Base-by-base conservation (phyloP, 2,797 vertebrate species). In the Amblyopsis hoosieri region DNA sequence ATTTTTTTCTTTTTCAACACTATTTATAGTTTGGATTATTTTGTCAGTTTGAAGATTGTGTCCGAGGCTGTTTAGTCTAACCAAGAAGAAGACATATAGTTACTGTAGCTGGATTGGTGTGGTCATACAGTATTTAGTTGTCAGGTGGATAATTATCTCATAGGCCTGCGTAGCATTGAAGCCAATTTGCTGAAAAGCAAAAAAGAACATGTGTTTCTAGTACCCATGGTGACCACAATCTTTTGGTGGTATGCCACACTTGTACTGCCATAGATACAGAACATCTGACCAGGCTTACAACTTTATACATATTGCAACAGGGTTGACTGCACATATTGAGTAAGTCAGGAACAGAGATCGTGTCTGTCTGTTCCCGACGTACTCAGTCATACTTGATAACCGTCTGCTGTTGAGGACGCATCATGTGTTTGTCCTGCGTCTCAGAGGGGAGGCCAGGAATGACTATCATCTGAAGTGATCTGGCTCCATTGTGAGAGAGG, bases 391-490 rank as follows among this genome's bases (percentile, higher is more conserved):
- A 50, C 49, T 8, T 33, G 66, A 72, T 67, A 54, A 67, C 19
- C 46, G 52, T 51, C 62, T 74, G 45, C 54, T 10, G 15, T 55
- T 13, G 47, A 50, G 60, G 23, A 52, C 67, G 69, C 52, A 54
- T 71, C 67, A 61, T 12, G 55, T 79, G 69, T 80, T 81, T 74
- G 65, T 54, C 58, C 63, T 59, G 54, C 71, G 70, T 63, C 69
- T 62, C 12, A 76, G 60, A 69, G 57, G 55, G 49, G 52, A 74
- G 46, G 58, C 33, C 3, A 64, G 56, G 78, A 76, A 88, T 89
- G 81, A 66, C 66, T 60, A 59, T 81, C 82, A 89, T 85, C 86
- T 85, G 63, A 80, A 48, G 53, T 67, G 77, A 85, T 81, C 71
- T 66, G 68, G 69, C 74, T 71, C 61, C 42, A 0, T 59, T 84